Evolutionary conservation across 2,888 invertebrate species (phyloP), one percentile per base, ranked within the genome.

Genomic region (Acronicta aceris): DNA sequence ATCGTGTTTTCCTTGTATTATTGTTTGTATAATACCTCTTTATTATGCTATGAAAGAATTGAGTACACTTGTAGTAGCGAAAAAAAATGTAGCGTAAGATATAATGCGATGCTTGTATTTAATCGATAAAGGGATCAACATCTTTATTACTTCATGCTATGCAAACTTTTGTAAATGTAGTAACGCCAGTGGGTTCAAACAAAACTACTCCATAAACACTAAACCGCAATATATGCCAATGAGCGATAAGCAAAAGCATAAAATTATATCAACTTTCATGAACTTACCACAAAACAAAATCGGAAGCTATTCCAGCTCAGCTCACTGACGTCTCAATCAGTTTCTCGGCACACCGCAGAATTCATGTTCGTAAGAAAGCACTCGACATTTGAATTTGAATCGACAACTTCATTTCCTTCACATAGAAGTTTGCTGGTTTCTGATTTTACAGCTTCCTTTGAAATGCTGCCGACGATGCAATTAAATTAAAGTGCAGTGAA

Each of bases 1-100:
- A 79, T 81, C 62, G 65, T 47, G 65, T 84, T 89, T 86, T 87
- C 84, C 83, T 85, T 65, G 74, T 67, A 61, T 67, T 74, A 77
- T 77, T 75, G 76, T 79, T 73, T 71, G 53, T 59, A 62, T 70
- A 59, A 64, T 56, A 55, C 43, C 33, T 45, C 45, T 40, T 38
- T 50, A 45, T 58, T 36, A 45, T 49, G 27, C 48, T 61, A 59
- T 59, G 59, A 65, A 64, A 48, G 54, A 71, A 59, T 66, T 59
- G 41, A 65, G 62, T 55, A 41, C 55, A 33, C 45, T 68, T 72
- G 70, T 71, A 51, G 56, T 63, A 40, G 30, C 47, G 53, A 59
- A 47, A 59, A 49, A 55, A 59, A 49, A 55, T 51, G 15, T 45
- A 36, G 5, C 0, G 16, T n/a, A 17, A 48, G 33, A 6, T 21